Evolutionary conservation across 2,113 vertebrate genomes (phyloP).

Genomic region (Muscicapa adusta): DNA sequence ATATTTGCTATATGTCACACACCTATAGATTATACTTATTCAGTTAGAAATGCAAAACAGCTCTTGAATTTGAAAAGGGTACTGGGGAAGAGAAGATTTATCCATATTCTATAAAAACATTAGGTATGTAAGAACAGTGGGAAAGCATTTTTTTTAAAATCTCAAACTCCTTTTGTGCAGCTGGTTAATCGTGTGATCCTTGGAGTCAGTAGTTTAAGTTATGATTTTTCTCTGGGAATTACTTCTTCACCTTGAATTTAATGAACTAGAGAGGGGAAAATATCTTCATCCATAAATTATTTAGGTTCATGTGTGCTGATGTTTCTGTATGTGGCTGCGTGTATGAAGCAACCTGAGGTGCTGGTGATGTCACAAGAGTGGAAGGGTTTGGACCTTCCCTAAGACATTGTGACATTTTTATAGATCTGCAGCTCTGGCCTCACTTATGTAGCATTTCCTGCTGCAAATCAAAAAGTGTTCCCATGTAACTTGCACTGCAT

Average conservation of each 20-base stretch:
- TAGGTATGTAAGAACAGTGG: not conserved
- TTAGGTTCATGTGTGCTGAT: not conserved
- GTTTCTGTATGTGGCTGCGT: not conserved
- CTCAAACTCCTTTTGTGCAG: not conserved
- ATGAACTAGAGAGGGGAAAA: not conserved
- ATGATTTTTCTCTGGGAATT: not conserved
- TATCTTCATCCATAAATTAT: not conserved
- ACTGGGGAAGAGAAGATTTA: not conserved
- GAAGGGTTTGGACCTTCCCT: not conserved
- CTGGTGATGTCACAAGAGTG: not conserved
- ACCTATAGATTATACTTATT: not conserved
- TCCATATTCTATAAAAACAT: not conserved
- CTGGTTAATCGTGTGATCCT: not conserved
- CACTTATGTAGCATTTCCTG: not conserved
- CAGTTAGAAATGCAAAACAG: not conserved
- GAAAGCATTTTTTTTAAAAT: not conserved
- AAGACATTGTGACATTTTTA: not conserved
- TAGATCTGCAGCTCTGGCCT: not conserved
- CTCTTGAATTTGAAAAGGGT: not conserved
- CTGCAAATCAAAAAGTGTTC: not conserved
- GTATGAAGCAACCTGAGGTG: not conserved
- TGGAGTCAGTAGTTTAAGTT: not conserved
- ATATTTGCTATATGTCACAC: not conserved
- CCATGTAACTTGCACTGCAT: not conserved
- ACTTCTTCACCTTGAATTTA: not conserved